Percentiles rank a stretch among this genome's conserved stretches.
phyloP scores from a whole-genome alignment of 2,797 vertebrate species.

The Myioborus melanocephalus region DNA sequence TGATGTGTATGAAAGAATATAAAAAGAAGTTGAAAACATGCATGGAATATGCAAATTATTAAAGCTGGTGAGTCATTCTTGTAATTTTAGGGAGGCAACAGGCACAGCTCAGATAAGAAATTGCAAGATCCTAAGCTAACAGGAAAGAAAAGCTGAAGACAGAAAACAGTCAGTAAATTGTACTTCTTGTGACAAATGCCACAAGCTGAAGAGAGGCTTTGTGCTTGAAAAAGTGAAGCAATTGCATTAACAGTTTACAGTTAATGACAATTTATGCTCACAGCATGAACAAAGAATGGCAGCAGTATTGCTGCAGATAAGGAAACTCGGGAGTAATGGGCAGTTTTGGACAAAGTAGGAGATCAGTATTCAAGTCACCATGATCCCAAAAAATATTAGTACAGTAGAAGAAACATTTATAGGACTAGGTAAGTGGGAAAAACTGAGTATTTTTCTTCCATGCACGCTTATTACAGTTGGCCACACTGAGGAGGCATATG shows the following conservation, averaged over 20 bases:
- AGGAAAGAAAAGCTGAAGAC: neutral
- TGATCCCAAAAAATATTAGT: neutral
- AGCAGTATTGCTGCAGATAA: neutral
- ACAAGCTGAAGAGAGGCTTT: neutral
- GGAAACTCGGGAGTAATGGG: neutral
- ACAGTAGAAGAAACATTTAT: neutral
- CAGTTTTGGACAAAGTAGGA: neutral
- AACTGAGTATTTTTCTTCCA: neutral
- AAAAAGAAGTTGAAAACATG: neutral
- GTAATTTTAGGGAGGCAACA: neutral
- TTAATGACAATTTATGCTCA: neutral
- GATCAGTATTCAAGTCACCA: neutral
- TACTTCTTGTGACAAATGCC: neutral
- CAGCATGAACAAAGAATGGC: neutral
- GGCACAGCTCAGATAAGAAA: neutral
- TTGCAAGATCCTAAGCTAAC: neutral
- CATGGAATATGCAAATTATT: neutral
- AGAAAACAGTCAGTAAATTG: neutral
- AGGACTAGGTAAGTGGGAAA: neutral
- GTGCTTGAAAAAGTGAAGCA: neutral
- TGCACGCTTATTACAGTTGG: neutral
- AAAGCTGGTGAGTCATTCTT: neutral
- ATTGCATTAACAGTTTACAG: neutral
- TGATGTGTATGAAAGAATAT: neutral
- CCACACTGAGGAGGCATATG: neutral